Evolutionary conservation across 2,113 vertebrate species (phyloP).

Genomic region (Tylochromis polylepis): DNA sequence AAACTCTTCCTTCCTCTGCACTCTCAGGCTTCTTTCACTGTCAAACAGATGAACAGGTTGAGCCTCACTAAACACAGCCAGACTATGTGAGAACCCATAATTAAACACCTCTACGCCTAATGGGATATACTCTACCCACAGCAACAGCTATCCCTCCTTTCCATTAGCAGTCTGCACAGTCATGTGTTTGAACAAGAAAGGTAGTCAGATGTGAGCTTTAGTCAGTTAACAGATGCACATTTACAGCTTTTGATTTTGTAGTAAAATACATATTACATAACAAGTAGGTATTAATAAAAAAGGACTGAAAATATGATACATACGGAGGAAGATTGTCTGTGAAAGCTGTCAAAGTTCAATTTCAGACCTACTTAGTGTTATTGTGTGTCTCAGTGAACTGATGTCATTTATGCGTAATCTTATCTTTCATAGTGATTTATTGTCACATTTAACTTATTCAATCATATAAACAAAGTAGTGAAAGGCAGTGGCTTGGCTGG

Average conservation of each 20-base stretch:
- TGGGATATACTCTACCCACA: slow-evolving; percentile 5
- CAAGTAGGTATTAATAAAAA: background rate
- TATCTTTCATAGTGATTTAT: background rate
- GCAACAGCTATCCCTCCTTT: background rate
- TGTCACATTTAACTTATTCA: background rate
- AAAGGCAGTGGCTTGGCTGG: background rate
- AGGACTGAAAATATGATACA: background rate
- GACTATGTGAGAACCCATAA: slow-evolving; percentile 53
- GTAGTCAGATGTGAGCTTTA: background rate
- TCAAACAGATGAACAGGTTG: slow-evolving; percentile 8
- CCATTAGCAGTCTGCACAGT: background rate
- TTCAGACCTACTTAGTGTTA: background rate
- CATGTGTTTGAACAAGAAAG: background rate
- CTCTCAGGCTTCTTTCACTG: slow-evolving; percentile 15
- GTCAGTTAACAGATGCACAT: background rate
- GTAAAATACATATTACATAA: background rate
- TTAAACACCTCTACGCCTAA: slow-evolving; percentile 64
- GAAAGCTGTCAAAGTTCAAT: background rate
- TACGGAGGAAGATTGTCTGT: background rate
- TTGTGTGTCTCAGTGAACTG: background rate
- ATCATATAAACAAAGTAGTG: background rate
- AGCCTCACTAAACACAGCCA: slow-evolving; percentile 48
- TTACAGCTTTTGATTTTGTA: background rate
- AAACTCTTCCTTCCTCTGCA: background rate
- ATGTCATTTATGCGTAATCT: background rate